phyloP scores from a whole-genome alignment of 1,140 invertebrate species.

The Heliconius melpomene region DNA sequence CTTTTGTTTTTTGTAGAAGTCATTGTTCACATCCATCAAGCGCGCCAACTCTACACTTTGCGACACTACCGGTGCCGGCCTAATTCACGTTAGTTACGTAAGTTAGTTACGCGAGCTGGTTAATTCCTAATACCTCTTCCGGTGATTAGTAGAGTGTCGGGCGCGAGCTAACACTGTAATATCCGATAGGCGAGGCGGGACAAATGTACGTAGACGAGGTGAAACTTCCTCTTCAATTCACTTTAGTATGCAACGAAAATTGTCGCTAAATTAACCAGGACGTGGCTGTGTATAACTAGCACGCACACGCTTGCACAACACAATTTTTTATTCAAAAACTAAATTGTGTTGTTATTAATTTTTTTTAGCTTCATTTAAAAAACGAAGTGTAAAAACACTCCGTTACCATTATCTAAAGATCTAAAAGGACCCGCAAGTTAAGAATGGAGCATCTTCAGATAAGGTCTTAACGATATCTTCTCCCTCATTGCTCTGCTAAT shows the following conservation, averaged over 20 bases:
- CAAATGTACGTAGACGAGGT: background rate
- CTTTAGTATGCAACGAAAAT: background rate
- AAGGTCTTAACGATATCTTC: too few species aligned
- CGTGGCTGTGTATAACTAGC: too few species aligned
- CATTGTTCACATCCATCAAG: background rate
- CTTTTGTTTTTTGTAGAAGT: too few species aligned
- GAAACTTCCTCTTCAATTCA: background rate
- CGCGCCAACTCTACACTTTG: conserved; percentile 9
- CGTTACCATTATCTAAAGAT: too few species aligned
- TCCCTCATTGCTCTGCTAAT: too few species aligned
- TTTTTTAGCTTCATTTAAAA: too few species aligned
- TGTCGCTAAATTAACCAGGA: background rate
- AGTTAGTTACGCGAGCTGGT: conserved; percentile 2
- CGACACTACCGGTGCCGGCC: background rate
- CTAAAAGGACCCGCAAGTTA: too few species aligned
- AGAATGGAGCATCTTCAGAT: too few species aligned
- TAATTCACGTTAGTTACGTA: conserved; percentile 8
- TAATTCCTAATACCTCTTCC: conserved; percentile 8
- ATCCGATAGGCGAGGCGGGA: background rate
- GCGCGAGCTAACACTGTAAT: background rate
- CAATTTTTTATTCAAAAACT: too few species aligned
- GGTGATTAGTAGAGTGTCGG: background rate
- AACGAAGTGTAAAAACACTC: too few species aligned
- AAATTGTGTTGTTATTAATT: too few species aligned
- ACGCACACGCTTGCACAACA: too few species aligned